Evolutionary conservation across 2,797 vertebrate genomes (phyloP), one percentile per base, ranked within the genome.

Genomic region (Anisognathus igniventris): DNA sequence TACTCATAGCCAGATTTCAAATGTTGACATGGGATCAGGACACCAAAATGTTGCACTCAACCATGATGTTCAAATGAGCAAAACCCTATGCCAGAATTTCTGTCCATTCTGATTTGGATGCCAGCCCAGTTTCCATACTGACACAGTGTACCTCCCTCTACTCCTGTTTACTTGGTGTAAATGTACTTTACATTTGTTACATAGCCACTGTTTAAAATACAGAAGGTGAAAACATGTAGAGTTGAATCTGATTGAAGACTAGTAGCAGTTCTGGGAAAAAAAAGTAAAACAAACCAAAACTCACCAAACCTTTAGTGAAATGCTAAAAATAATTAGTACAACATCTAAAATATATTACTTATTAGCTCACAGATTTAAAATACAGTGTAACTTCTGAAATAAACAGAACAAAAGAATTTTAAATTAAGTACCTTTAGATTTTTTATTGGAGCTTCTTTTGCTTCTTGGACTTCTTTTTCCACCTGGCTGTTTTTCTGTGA

Each of bases 391-490:
- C 28, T 73, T 88, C 81, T 75, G 24, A 80, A 89, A 7, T 8
- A 84, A 91, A 79, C 22, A 61, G 12, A 88, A 79, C 6, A 78
- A 88, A 73, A 88, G 56, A 27, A 3, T 28, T 21, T 35, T 37
- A 65, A 48, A 77, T 44, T 1, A 90, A 92, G 24, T 97, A 97
- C 97, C 97, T 97, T 92, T 94, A 31, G 68, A 47, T 93, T 95
- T 98, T 95, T 91, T 96, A 53, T 81, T 64, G 28, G 65, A 75
- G 61, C 86, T 94, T 86, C 90, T 97, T 95, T 92, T 97, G 95
- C 80, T 96, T 95, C 88, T 96, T 68, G 95, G 81, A 86, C 90
- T 97, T 83, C 90, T 96, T 95, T 95, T 97, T 64, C 93, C 97
- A 92, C 92, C 62, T 53, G 53, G 8, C 25, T 81, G 96, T 93